phyloP scores from a whole-genome alignment of 2,113 vertebrate species.

The Eolophus roseicapilla region DNA sequence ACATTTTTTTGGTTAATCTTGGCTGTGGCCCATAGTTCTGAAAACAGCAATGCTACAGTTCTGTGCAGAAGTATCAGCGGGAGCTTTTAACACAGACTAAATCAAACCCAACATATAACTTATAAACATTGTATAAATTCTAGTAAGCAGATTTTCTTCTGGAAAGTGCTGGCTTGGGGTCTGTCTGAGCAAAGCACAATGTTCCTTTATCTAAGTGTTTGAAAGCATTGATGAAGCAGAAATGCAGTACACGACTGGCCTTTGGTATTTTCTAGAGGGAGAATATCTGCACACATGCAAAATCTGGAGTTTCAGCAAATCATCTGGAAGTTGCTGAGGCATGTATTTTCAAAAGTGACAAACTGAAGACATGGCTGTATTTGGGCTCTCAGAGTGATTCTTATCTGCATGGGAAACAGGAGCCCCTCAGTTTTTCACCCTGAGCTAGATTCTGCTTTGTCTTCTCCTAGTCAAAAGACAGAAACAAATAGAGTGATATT shows the following conservation, averaged over 20 bases:
- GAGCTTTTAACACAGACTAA: not conserved
- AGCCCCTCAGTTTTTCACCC: fast-evolving
- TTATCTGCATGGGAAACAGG: not conserved
- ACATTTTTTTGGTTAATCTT: not conserved
- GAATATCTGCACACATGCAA: not conserved
- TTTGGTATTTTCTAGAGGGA: not conserved
- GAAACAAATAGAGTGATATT: not conserved
- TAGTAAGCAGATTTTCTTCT: not conserved
- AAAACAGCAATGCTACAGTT: not conserved
- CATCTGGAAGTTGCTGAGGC: not conserved
- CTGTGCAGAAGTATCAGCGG: not conserved
- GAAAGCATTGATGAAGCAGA: not conserved
- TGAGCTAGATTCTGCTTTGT: not conserved
- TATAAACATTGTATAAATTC: not conserved
- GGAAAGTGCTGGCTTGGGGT: not conserved
- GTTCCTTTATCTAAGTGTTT: not conserved
- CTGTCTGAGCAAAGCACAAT: not conserved
- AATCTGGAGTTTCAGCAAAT: not conserved
- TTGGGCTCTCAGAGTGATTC: not conserved
- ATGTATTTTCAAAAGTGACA: not conserved
- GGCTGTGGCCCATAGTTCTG: not conserved
- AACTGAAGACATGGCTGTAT: not conserved
- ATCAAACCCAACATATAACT: not conserved
- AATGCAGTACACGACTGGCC: not conserved
- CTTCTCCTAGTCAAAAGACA: not conserved